A percentile compares a stretch with the other conserved stretches of the same genome.
Evolutionary conservation across 2,113 vertebrate genomes (phyloP).

Genomic region (Pipa parva): DNA sequence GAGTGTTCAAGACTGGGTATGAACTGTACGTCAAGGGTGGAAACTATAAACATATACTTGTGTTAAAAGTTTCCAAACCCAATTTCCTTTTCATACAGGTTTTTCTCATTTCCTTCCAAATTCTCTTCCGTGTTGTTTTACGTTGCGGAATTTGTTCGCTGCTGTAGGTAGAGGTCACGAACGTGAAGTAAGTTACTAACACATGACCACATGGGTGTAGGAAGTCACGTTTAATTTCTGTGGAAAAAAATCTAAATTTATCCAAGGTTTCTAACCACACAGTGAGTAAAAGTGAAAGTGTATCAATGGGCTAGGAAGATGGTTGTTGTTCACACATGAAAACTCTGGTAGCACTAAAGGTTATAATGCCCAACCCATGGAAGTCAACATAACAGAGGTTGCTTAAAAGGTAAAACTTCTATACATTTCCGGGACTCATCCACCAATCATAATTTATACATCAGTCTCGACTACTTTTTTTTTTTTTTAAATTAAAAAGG

Average conservation of each 20-base stretch:
- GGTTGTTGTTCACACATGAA: not conserved
- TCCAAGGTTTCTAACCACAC: conserved; percentile 16
- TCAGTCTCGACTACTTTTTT: too few relatives aligned
- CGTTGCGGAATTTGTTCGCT: too few relatives aligned
- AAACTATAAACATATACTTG: not conserved
- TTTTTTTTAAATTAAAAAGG: too few relatives aligned
- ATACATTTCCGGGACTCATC: too few relatives aligned
- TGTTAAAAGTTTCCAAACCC: not conserved
- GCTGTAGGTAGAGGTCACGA: conserved; percentile 3
- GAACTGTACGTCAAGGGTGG: not conserved
- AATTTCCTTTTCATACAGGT: not conserved
- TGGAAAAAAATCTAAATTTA: conserved; percentile 20
- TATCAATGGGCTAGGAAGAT: not conserved
- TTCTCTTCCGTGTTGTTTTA: too few relatives aligned
- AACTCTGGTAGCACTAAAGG: not conserved
- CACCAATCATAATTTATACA: too few relatives aligned
- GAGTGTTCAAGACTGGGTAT: too few relatives aligned
- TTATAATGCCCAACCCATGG: too few relatives aligned
- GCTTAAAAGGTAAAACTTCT: too few relatives aligned
- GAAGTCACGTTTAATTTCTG: not conserved
- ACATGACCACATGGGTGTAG: conserved; percentile 21
- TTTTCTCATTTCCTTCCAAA: not conserved
- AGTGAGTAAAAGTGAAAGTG: conserved; percentile 27
- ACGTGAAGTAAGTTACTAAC: conserved; percentile 1
- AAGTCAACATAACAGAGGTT: too few relatives aligned